phyloP scores from a whole-genome alignment of 2,797 vertebrate species.

The Limosa lapponica region DNA sequence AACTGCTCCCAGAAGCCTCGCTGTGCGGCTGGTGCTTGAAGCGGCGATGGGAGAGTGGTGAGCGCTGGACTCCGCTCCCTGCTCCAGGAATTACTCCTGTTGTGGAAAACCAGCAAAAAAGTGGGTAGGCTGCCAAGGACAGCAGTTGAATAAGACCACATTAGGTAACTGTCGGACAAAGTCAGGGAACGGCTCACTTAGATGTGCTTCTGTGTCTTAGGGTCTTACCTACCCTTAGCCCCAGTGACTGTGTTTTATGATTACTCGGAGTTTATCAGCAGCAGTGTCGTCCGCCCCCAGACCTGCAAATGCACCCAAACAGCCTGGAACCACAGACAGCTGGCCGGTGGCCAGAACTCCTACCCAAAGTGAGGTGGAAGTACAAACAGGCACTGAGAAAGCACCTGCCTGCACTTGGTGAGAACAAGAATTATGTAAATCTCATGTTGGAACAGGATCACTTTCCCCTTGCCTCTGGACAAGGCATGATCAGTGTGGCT shows the following conservation, averaged over 20 bases:
- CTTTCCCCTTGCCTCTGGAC: background rate
- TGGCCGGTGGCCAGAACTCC: background rate
- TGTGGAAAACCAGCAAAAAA: background rate
- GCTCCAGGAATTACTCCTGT: background rate
- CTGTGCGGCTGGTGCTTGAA: background rate
- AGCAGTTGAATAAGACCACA: background rate
- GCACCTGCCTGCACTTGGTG: background rate
- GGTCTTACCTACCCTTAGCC: background rate
- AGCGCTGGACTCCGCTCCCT: rapidly evolving
- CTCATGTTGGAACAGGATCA: background rate
- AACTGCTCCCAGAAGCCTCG: background rate
- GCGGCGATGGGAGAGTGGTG: rapidly evolving
- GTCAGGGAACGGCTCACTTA: background rate
- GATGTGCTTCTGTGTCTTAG: background rate
- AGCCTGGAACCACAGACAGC: background rate
- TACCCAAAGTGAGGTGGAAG: background rate
- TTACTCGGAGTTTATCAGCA: background rate
- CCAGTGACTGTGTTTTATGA: background rate
- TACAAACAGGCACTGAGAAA: background rate
- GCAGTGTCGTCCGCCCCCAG: background rate
- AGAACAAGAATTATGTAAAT: background rate
- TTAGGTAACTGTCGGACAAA: background rate
- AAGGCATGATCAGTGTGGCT: background rate
- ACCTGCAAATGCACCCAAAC: background rate
- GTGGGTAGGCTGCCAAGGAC: background rate